A percentile compares a stretch with the other conserved stretches of the same genome.
Conservation (phyloP, 1,140 invertebrate species). For the Caenorhabditis brenneri region DNA sequence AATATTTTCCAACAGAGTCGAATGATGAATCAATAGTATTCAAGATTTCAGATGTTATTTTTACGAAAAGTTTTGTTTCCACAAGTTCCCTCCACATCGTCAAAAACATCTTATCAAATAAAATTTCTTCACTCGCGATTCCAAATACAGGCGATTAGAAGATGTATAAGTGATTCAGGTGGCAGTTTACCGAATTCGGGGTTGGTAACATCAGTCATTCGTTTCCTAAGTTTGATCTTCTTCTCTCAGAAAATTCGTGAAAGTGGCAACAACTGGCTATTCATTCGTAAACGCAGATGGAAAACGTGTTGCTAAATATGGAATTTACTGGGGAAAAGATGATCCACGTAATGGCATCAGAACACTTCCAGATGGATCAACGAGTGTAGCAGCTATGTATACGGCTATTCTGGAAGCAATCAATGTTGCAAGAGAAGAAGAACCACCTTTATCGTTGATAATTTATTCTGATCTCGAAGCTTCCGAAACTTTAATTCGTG, state of each 20-base stretch:
- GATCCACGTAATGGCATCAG: conserved; percentile 16
- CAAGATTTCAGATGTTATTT: neutral
- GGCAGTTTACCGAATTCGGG: neutral
- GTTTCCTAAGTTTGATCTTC: neutral
- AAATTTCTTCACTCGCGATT: neutral
- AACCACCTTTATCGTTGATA: neutral
- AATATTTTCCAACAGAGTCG: neutral
- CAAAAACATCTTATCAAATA: neutral
- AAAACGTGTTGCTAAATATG: conserved; percentile 20
- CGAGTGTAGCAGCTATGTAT: neutral
- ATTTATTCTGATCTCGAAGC: neutral
- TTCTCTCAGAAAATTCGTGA: neutral
- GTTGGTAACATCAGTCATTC: neutral
- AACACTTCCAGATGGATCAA: neutral
- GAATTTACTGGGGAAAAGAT: conserved; percentile 31
- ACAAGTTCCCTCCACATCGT: neutral
- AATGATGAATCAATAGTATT: neutral
- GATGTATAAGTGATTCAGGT: neutral
- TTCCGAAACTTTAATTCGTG: neutral
- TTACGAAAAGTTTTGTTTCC: neutral
- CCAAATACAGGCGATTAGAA: neutral
- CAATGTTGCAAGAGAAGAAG: conserved; percentile 5
- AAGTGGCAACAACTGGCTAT: conserved; percentile 35
- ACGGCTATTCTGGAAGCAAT: conserved; percentile 26
- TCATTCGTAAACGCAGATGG: conserved; percentile 9